phyloP scores from a whole-genome alignment of 2,888 invertebrate species.

The Thereva unica region DNA sequence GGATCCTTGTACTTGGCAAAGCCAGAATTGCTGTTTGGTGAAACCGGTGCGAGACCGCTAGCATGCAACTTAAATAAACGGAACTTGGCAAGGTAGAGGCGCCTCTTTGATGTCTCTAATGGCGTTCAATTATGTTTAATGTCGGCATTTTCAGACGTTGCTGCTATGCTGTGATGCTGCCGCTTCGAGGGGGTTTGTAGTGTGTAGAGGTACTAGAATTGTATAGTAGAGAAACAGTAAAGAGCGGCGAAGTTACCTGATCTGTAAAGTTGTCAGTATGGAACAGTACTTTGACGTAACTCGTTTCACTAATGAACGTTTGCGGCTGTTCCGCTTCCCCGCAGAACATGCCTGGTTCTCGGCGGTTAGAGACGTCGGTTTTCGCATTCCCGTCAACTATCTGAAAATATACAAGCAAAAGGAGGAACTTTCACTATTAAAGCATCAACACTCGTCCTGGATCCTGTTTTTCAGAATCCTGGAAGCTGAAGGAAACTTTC shows the following conservation, averaged over 20 bases:
- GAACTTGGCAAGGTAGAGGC: conserved; percentile 21
- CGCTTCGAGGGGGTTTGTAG: too few relatives aligned
- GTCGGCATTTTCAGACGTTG: conserved; percentile 7
- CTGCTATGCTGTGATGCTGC: background rate
- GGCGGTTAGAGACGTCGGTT: conserved; percentile 84
- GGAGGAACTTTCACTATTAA: background rate
- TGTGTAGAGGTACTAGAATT: too few relatives aligned
- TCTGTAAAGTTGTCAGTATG: conserved; percentile 93
- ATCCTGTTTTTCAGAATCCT: too few relatives aligned
- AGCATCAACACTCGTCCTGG: too few relatives aligned
- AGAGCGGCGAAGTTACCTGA: conserved; percentile 60
- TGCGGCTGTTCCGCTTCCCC: conserved; percentile 93
- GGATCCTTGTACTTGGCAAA: too few relatives aligned
- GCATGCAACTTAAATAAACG: conserved; percentile 20
- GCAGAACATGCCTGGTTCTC: conserved; percentile 88
- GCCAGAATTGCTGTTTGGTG: too few relatives aligned
- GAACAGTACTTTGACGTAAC: conserved; percentile 88
- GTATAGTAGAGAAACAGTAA: too few relatives aligned
- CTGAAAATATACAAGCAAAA: conserved; percentile 61
- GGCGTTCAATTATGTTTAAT: conserved; percentile 32
- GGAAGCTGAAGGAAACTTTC: too few relatives aligned
- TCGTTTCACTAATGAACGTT: conserved; percentile 93
- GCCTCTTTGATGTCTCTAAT: conserved; percentile 33
- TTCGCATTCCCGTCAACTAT: conserved; percentile 90
- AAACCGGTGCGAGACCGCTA: background rate